These are phyloP conservation scores for Neolamprologus tretocephalus DNA, from an alignment of 2,113 vertebrate genomes.

Conservation along the genomic window DNA sequence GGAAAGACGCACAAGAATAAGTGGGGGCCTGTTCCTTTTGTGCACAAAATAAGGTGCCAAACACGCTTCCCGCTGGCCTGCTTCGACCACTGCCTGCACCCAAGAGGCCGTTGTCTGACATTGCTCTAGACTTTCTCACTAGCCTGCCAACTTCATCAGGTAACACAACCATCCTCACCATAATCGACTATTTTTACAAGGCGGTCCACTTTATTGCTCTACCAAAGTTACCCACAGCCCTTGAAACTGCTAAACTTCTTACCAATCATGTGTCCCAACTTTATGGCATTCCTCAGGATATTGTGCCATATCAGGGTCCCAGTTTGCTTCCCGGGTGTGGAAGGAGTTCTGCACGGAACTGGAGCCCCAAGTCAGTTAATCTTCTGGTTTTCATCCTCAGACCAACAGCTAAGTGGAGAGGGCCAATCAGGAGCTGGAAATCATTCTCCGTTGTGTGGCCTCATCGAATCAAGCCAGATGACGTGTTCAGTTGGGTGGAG, in stretches of 20 bases:
- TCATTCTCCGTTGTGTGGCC: not conserved
- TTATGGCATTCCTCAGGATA: not conserved
- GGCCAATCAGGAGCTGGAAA: not conserved
- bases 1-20: not conserved
- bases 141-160: not conserved
- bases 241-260: not conserved
- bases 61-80: not conserved
- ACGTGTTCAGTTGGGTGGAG: not conserved
- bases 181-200: not conserved
- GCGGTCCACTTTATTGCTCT: not conserved
- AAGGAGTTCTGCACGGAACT: not conserved
- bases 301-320: not conserved
- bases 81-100: not conserved
- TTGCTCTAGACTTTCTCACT: not conserved
- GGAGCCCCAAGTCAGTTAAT: not conserved
- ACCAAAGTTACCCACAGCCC: not conserved
- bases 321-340: not conserved
- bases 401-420: not conserved
- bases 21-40: not conserved
- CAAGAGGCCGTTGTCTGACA: not conserved
- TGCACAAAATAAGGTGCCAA: not conserved
- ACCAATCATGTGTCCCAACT: not conserved
- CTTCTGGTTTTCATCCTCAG: not conserved
- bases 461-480: not conserved
- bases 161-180: not conserved